Conservation (phyloP, 2,113 vertebrate genomes). For the Alectura lathami region DNA sequence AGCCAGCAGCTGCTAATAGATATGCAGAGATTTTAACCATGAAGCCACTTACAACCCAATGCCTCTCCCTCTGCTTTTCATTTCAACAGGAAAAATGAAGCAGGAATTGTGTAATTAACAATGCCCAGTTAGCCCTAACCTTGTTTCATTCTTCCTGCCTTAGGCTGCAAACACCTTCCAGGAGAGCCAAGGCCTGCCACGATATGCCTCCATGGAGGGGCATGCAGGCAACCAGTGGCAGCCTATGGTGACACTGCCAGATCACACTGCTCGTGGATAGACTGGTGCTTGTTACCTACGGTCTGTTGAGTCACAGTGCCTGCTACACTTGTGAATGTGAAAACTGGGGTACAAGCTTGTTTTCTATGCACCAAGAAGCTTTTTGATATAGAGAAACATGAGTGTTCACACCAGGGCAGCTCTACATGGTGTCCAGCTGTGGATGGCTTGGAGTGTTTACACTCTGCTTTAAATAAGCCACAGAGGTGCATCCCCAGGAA, state of each 20-base stretch:
- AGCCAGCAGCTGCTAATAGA: background rate
- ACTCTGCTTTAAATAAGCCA: background rate
- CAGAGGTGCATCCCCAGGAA: background rate
- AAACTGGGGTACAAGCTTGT: accelerated
- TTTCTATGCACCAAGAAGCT: background rate
- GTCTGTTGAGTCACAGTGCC: background rate
- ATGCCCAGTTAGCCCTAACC: background rate
- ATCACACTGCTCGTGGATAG: accelerated
- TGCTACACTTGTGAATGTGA: accelerated
- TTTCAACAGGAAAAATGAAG: background rate
- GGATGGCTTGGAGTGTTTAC: background rate
- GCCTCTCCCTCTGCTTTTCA: background rate
- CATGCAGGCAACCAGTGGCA: accelerated
- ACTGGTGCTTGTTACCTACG: accelerated
- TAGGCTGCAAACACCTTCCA: no score
- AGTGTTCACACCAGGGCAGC: accelerated
- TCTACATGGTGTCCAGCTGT: accelerated
- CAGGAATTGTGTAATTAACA: accelerated
- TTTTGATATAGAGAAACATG: background rate
- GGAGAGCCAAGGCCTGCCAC: background rate
- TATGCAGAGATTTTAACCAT: accelerated
- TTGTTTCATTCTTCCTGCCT: background rate
- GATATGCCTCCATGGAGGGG: accelerated
- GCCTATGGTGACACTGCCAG: accelerated
- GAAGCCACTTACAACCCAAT: background rate